phyloP scores from a whole-genome alignment of 2,113 vertebrate genomes.

The Ciconia boyciana region DNA sequence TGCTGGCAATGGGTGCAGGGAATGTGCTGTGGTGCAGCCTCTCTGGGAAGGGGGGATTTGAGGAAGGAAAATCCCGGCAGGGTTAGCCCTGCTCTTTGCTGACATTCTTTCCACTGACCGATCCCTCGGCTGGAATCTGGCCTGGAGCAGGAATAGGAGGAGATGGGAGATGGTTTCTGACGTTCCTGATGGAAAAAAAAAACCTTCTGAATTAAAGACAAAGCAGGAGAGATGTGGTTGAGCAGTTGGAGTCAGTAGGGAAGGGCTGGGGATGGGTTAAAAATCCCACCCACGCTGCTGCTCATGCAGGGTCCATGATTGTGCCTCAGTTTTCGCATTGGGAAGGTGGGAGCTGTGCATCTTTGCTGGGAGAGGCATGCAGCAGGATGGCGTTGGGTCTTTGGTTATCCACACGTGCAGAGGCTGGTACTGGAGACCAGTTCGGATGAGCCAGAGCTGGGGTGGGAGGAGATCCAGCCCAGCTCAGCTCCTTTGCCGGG shows the following conservation, averaged over 20 bases:
- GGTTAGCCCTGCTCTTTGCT: slow-evolving; percentile 29
- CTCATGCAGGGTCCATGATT: rapidly evolving
- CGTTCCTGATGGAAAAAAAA: not conserved
- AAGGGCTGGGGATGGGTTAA: not conserved
- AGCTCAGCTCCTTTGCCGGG: not conserved
- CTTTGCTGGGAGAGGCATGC: not conserved
- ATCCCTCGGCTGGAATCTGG: slow-evolving; percentile 67
- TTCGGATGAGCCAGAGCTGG: not conserved
- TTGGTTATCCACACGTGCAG: not conserved
- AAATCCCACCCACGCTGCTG: not conserved
- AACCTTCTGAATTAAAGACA: not conserved
- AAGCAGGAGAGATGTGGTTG: not conserved
- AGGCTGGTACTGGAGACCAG: not conserved
- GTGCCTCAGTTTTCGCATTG: not conserved
- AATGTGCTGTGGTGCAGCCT: not conserved
- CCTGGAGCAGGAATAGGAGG: slow-evolving; percentile 30
- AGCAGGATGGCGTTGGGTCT: not conserved
- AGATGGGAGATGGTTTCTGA: slow-evolving; percentile 19
- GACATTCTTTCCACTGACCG: slow-evolving; percentile 73
- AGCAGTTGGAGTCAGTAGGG: not conserved
- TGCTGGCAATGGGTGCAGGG: not conserved
- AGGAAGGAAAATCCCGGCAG: slow-evolving; percentile 39
- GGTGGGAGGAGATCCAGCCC: not conserved
- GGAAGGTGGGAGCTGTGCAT: not conserved
- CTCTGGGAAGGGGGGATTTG: not conserved